Evolutionary conservation across 37 sponge, comb jelly and placozoan genomes (phyloP), one percentile per base, ranked within the genome.

Genomic region (Halichondria panicea): DNA sequence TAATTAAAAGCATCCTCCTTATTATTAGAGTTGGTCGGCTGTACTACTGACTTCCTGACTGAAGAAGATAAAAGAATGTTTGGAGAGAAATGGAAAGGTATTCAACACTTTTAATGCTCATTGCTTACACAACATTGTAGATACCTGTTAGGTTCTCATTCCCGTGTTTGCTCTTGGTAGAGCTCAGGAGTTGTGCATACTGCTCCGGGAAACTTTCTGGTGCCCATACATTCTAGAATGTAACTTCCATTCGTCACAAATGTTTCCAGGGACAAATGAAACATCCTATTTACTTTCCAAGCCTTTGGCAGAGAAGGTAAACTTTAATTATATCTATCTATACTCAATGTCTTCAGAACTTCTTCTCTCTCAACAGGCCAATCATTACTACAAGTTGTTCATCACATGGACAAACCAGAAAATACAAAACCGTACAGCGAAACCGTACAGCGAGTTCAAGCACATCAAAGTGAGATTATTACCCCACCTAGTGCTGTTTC

Each of bases 401-500:
- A 94, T 97, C 69, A 75, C 92, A 3, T 97, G 98, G 98, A 97
- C 98, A 35, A 97, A 97, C 60, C 92, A 97, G 83, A 97, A 97
- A 75, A 94, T 97, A 37, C 81, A 81, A 52, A 91, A 65, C 48
- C 91, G 95, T 0, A 92, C 91, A 9, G 81, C 88, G 64, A 75
- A 92, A 32, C 94, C 94, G 71, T 88, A 94, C 92, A 94, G 94
- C 77, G 98, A 97, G 53, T 97, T 94, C 79, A 94, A 94, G 65
- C 95, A 97, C 86, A 97, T 97, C 30, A 94, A 94, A 66, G 96
- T 92, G 31, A 60, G 71, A 13, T 0, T 48, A 19, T 8, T 18
- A 32, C 27, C 35, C 12, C 34, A 13, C 30, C 27, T 11, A 22
- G 15, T 40, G 28, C n/a, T 43, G 24, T 15, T 31, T 0, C 11